These are phyloP conservation scores for Spinus olivaceus DNA, from an alignment of 2,797 vertebrate species.

Conservation along the genomic window DNA sequence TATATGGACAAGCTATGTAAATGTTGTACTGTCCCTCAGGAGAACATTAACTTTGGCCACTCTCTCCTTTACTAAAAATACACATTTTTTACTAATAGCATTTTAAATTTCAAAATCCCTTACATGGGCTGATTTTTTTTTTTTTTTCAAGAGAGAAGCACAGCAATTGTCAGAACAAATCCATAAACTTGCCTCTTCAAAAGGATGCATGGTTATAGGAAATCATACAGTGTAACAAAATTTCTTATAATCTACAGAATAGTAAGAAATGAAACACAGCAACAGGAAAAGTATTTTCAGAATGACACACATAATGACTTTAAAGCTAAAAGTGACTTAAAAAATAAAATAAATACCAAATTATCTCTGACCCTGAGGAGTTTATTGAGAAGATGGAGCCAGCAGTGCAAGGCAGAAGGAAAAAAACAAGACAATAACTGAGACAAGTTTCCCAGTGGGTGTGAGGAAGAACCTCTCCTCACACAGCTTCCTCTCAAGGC, in stretches of 20 bases:
- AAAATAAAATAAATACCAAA: neutral
- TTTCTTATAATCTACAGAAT: neutral
- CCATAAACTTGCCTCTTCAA: neutral
- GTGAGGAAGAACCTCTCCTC: neutral
- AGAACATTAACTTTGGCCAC: neutral
- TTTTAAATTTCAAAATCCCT: neutral
- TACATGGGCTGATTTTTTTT: neutral
- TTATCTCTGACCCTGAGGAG: neutral
- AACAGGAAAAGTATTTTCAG: neutral
- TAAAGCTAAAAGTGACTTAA: neutral
- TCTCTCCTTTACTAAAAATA: neutral
- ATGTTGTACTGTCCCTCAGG: neutral
- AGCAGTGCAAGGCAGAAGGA: neutral
- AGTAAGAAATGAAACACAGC: neutral
- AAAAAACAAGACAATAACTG: neutral
- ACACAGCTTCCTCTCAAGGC: accelerated
- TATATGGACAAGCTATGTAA: neutral
- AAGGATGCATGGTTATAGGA: neutral
- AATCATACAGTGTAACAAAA: neutral
- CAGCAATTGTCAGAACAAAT: neutral
- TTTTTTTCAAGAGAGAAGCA: neutral
- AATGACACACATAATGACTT: neutral
- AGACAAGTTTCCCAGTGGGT: neutral
- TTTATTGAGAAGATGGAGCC: neutral
- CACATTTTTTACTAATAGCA: neutral